These are phyloP conservation scores for Hemibates koningsi DNA, from an alignment of 2,113 vertebrate genomes.

Conservation along the genomic window DNA sequence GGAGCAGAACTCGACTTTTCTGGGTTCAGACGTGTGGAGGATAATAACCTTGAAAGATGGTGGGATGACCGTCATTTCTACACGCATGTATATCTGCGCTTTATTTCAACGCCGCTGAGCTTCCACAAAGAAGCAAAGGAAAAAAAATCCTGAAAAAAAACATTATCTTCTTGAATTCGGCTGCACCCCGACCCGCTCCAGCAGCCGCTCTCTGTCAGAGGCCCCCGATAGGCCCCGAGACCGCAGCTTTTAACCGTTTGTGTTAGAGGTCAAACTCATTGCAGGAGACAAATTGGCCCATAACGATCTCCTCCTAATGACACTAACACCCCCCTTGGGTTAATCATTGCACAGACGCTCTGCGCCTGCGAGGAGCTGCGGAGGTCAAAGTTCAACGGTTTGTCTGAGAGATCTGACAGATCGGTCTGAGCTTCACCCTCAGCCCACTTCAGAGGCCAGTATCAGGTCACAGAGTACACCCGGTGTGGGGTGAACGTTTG, in stretches of 20 bases:
- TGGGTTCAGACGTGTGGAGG: neutral
- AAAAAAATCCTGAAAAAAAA: neutral
- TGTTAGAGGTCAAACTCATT: neutral
- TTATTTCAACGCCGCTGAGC: neutral
- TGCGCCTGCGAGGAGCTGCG: neutral
- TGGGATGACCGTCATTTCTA: neutral
- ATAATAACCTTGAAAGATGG: neutral
- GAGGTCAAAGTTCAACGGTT: slow-evolving; percentile 12
- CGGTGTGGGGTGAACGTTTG: neutral
- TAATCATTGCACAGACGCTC: neutral
- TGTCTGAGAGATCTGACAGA: neutral
- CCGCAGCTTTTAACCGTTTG: neutral
- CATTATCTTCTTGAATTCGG: neutral
- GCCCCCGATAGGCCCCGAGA: neutral
- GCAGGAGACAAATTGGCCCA: neutral
- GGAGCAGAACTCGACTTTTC: neutral
- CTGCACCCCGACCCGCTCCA: neutral
- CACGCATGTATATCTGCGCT: neutral
- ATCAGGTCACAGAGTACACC: neutral
- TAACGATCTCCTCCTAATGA: neutral
- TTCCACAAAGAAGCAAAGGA: neutral
- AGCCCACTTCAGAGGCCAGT: neutral
- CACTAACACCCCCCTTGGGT: neutral
- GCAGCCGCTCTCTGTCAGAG: neutral
- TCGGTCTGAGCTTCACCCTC: neutral